A percentile compares a stretch with the other conserved stretches of the same genome.
Conservation (phyloP, 2,113 vertebrate genomes). For the Amazona guildingii region DNA sequence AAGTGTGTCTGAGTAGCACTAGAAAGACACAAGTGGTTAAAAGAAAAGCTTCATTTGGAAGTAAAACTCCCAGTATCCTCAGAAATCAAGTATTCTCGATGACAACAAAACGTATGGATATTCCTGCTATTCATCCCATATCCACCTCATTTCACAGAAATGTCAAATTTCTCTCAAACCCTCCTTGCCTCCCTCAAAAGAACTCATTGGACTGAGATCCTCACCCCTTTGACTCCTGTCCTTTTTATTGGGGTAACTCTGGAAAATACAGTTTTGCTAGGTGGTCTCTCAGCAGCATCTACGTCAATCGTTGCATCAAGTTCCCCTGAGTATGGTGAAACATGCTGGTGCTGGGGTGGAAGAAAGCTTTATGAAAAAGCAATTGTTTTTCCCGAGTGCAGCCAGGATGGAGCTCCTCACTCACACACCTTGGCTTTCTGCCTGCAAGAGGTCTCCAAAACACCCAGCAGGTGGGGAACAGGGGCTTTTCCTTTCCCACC, state of each 20-base stretch:
- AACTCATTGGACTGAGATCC: background rate
- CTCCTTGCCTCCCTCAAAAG: background rate
- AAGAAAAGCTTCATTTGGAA: background rate
- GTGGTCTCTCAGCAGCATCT: background rate
- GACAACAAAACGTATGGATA: background rate
- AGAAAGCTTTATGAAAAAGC: background rate
- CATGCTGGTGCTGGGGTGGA: background rate
- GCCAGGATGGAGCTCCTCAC: background rate
- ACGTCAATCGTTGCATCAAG: background rate
- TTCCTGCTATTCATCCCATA: background rate
- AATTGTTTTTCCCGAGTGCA: background rate
- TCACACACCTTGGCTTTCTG: background rate
- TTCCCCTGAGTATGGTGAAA: background rate
- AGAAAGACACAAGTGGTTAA: background rate
- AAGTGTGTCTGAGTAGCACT: background rate
- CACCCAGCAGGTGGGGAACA: background rate
- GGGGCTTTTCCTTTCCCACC: conserved; percentile 20
- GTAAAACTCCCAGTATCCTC: background rate
- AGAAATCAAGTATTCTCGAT: background rate
- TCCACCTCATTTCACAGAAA: background rate
- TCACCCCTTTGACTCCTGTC: background rate
- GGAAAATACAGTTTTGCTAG: background rate
- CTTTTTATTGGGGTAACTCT: background rate
- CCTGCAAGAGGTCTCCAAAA: background rate
- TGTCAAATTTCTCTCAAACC: background rate